Conservation (phyloP, 2,888 invertebrate species). For the Mythimna ferrago region DNA sequence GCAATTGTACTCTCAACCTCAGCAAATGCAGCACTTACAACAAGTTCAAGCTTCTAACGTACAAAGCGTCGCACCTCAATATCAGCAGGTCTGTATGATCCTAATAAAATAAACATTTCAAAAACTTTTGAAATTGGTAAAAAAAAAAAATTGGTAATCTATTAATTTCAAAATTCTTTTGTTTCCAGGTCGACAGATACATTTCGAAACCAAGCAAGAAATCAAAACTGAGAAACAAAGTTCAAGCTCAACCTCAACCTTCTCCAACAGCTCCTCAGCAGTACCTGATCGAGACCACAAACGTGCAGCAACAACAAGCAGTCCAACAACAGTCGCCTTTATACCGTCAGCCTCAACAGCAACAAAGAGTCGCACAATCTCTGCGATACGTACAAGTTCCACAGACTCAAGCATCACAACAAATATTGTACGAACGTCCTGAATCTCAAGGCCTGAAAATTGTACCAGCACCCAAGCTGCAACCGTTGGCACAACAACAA, state of each 20-base stretch:
- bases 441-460: conserved; percentile 86
- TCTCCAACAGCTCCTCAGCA: conserved; percentile 84
- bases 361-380: conserved; percentile 72
- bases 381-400: conserved; percentile 66
- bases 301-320: conserved; percentile 81
- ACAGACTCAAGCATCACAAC: conserved; percentile 77
- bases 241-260: conserved; percentile 75
- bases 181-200: conserved; percentile 85
- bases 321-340: conserved; percentile 68
- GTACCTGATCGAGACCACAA: conserved; percentile 88
- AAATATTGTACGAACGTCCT: conserved; percentile 79
- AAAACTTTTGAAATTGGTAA: too few relatives aligned
- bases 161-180: neutral
- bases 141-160: neutral
- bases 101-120: neutral
- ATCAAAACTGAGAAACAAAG: conserved; percentile 83
- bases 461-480: conserved; percentile 86
- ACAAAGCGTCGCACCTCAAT: conserved; percentile 77
- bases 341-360: conserved; percentile 75
- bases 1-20: conserved; percentile 72
- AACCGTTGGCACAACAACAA: conserved; percentile 68
- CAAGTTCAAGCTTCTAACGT: conserved; percentile 75
- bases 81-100: conserved; percentile 75
- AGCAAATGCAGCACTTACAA: conserved; percentile 77
- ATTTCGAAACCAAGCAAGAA: conserved; percentile 85